Conservation (phyloP, 2,888 invertebrate species). For the Lasioglossum figueresi region DNA sequence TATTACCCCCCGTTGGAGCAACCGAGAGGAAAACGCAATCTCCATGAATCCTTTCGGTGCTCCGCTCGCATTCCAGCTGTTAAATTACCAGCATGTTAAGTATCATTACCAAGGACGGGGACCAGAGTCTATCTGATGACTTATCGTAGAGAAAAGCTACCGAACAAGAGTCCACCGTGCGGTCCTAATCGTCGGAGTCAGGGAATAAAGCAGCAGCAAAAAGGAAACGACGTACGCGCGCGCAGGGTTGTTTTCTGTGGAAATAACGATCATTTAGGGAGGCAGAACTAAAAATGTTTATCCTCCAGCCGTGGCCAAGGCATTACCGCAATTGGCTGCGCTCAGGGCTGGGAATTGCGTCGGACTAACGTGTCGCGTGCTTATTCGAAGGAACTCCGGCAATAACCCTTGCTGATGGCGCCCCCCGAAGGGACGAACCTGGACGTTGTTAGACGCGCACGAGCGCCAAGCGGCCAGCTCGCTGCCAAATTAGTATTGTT, state of each 20-base stretch:
- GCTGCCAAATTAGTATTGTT: conserved; percentile 62
- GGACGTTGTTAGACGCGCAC: conserved; percentile 44
- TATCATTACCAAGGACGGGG: conserved; percentile 35
- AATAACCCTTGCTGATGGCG: conserved; percentile 65
- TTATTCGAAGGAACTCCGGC: conserved; percentile 64
- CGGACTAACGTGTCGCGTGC: conserved; percentile 59
- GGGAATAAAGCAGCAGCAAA: background rate
- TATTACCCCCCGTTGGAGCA: background rate
- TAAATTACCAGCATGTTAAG: conserved; percentile 40
- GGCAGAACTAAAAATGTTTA: conserved; percentile 50
- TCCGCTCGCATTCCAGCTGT: conserved; percentile 14
- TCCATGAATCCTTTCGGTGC: conserved; percentile 19
- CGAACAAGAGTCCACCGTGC: background rate
- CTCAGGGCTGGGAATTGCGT: conserved; percentile 58
- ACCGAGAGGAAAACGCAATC: conserved; percentile 10
- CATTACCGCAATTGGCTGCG: conserved; percentile 71
- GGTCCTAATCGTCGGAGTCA: background rate
- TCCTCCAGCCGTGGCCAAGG: conserved; percentile 42
- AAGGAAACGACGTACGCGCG: conserved; percentile 27
- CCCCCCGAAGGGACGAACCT: conserved; percentile 55
- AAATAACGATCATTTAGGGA: conserved; percentile 57
- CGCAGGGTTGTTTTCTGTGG: conserved; percentile 51
- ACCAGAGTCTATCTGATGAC: conserved; percentile 22
- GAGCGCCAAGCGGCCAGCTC: conserved; percentile 23
- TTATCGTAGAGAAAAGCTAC: background rate